Evolutionary conservation across 1,140 invertebrate species (phyloP).

Genomic region (Saccostrea glomerata): DNA sequence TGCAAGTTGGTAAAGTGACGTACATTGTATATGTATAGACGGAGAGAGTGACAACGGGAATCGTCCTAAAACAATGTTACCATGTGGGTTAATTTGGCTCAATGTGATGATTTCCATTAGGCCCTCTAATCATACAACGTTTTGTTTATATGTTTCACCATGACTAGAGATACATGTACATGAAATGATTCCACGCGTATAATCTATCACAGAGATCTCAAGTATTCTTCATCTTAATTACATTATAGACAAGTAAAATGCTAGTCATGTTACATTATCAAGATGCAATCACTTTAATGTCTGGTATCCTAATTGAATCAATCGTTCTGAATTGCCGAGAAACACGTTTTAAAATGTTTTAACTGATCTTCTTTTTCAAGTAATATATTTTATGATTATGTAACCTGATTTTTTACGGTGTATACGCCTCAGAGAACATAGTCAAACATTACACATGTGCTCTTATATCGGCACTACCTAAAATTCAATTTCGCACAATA

Average conservation of each 20-base stretch:
- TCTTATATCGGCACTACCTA: too few relatives aligned
- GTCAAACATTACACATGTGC: too few relatives aligned
- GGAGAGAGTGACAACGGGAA: not conserved
- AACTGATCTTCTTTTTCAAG: not conserved
- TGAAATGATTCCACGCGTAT: not conserved
- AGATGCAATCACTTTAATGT: not conserved
- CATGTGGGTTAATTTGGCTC: too few relatives aligned
- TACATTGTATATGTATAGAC: too few relatives aligned
- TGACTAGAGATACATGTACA: not conserved
- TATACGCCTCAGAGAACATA: too few relatives aligned
- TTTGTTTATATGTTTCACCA: not conserved
- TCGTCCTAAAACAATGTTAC: not conserved
- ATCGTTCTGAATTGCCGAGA: not conserved
- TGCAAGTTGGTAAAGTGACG: too few relatives aligned
- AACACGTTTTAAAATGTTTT: not conserved
- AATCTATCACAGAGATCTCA: not conserved
- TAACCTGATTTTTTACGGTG: not conserved
- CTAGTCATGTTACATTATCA: not conserved
- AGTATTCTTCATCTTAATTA: constrained; percentile 4
- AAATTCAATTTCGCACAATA: too few relatives aligned
- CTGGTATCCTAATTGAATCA: not conserved
- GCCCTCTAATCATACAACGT: not conserved
- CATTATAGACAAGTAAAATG: not conserved
- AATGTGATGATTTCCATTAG: not conserved
- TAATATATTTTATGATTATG: not conserved